Conservation (phyloP, 2,888 invertebrate species). For the Drepana falcataria region DNA sequence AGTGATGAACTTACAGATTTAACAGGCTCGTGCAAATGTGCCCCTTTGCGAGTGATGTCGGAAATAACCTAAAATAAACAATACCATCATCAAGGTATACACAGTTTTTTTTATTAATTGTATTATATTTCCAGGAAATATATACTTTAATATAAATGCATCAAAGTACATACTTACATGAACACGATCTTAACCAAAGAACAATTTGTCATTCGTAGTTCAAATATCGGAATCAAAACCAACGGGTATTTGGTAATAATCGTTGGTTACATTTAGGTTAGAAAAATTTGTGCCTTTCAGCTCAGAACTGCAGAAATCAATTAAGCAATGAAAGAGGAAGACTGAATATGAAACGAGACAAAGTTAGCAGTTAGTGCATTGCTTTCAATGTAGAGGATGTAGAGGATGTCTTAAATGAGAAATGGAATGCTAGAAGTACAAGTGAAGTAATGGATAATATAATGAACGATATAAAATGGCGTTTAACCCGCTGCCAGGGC, state of each 20-base stretch:
- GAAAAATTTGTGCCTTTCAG: too few species aligned
- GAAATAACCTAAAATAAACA: slow-evolving; percentile 45
- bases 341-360: background rate
- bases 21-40: slow-evolving; percentile 47
- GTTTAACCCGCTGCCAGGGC: slow-evolving; percentile 61
- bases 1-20: slow-evolving; percentile 42
- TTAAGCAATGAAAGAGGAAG: too few species aligned
- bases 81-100: slow-evolving; percentile 7
- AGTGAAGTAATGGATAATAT: background rate
- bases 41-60: slow-evolving; percentile 42
- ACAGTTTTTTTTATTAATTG: background rate
- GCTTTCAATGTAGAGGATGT: background rate
- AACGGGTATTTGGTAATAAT: background rate
- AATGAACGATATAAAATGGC: slow-evolving; percentile 7
- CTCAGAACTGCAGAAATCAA: too few species aligned
- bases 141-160: slow-evolving; percentile 1
- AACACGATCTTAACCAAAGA: too few species aligned
- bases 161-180: too few species aligned
- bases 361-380: background rate
- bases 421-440: too few species aligned
- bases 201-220: too few species aligned
- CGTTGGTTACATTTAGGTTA: too few species aligned
- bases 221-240: slow-evolving; percentile 2
- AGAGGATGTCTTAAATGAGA: background rate
- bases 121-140: slow-evolving; percentile 5